A percentile compares a stretch with the other conserved stretches of the same genome.
Conservation (phyloP, 2,888 invertebrate species). For the Formica aserva region DNA sequence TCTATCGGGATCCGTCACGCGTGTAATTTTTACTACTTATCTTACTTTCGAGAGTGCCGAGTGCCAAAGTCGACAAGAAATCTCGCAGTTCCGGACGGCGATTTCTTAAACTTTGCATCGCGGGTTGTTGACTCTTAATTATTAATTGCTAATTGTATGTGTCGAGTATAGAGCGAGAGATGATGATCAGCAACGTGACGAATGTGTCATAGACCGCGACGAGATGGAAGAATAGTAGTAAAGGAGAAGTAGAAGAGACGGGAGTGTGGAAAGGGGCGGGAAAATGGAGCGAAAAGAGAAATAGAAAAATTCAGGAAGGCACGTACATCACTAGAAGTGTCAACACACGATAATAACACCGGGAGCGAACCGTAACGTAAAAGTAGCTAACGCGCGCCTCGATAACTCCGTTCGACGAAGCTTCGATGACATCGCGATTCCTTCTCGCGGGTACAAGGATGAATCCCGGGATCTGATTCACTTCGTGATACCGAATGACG, state of each 20-base stretch:
- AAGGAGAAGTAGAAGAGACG: constrained; percentile 3
- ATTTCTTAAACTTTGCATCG: constrained; percentile 51
- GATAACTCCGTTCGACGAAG: constrained; percentile 3
- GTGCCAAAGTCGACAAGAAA: constrained; percentile 55
- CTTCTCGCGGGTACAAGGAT: background rate
- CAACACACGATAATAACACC: constrained; percentile 47
- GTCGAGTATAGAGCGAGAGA: constrained; percentile 24
- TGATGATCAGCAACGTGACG: constrained; percentile 17
- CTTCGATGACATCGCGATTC: constrained; percentile 3
- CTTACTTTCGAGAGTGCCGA: constrained; percentile 38
- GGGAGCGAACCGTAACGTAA: constrained; percentile 37
- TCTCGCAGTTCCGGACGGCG: constrained; percentile 32
- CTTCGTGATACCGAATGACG: background rate
- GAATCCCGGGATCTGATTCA: background rate
- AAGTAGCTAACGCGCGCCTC: constrained; percentile 28
- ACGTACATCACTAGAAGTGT: constrained; percentile 23
- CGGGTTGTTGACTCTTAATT: constrained; percentile 53
- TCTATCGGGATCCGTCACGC: constrained; percentile 21
- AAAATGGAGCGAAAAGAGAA: constrained; percentile 15
- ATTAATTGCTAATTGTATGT: constrained; percentile 34
- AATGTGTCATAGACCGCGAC: constrained; percentile 24
- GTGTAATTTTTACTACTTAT: constrained; percentile 47
- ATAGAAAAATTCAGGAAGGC: constrained; percentile 45
- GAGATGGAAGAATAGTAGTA: constrained; percentile 8
- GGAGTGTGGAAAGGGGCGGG: background rate